A percentile compares a stretch with the other conserved stretches of the same genome.
Evolutionary conservation across 2,888 invertebrate genomes (phyloP).

Genomic region (Caenorhabditis wallacei): DNA sequence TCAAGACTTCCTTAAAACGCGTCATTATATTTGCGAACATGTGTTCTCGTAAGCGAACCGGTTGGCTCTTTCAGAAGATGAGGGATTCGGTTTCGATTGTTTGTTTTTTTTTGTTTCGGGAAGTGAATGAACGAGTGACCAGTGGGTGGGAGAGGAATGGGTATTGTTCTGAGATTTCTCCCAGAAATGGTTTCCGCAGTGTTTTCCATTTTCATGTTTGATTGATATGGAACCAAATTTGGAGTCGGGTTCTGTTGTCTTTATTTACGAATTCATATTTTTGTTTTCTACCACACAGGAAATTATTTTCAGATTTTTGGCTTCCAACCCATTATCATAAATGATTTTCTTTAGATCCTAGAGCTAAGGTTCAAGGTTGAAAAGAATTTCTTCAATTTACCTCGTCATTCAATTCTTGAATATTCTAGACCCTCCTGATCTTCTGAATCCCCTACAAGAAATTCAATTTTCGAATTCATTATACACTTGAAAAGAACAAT

Average conservation of each 20-base stretch:
- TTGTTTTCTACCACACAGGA: too few relatives aligned
- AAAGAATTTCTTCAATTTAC: too few relatives aligned
- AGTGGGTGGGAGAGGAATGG: constrained; percentile 25
- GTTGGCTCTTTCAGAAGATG: constrained; percentile 29
- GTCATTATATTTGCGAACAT: constrained; percentile 43
- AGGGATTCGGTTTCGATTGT: constrained; percentile 32
- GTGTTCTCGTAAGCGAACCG: constrained; percentile 46
- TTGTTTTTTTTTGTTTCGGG: constrained; percentile 51
- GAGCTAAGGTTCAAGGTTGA: too few relatives aligned
- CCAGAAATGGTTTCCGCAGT: not conserved
- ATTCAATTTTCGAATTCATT: constrained; percentile 2
- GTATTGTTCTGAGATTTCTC: constrained; percentile 15
- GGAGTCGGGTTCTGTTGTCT: not conserved
- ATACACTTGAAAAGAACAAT: constrained; percentile 28
- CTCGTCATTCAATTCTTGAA: not conserved
- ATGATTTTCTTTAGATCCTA: too few relatives aligned
- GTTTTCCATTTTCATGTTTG: constrained; percentile 1
- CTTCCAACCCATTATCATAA: too few relatives aligned
- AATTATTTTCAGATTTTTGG: too few relatives aligned
- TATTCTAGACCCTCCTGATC: not conserved
- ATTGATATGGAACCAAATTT: not conserved
- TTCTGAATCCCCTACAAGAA: not conserved
- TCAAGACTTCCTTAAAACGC: constrained; percentile 23
- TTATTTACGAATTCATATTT: not conserved
- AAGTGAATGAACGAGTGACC: constrained; percentile 47